Evolutionary conservation across 1,140 invertebrate genomes (phyloP), one percentile per base, ranked within the genome.

Genomic region (Diuraphis noxia): DNA sequence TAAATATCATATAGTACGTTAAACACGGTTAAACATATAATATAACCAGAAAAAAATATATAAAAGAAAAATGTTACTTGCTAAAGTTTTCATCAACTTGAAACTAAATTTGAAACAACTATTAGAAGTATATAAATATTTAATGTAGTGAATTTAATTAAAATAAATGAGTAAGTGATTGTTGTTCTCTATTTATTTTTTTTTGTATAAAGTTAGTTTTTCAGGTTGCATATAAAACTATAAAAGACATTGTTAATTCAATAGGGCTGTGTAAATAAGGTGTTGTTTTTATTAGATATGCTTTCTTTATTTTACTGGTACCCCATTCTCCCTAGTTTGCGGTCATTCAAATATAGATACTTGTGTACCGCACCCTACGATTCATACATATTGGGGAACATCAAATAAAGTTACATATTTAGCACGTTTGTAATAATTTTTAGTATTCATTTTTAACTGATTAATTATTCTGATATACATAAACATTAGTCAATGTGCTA

Each of bases 71-170:
- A 56, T 56, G 52, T 34, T n/a, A 72, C 56, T 72, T n/a, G 56
- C 4, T 72, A 72, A 72, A 72, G 56, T 72, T 72, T 72, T n/a
- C 13, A 13, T 13, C n/a, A 72, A 72, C 56, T 72, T 72, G 30
- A 72, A 82, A 41, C 19, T 85, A n/a, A 19, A 49, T 85, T 85
- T 23, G 7, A 36, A 49, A 34, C 30, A 46, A 85, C 41, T 85
- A 85, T 49, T 85, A 40, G 23, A 81, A 81, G 23, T 81, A 38
- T 81, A 81, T 79, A 79, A 36, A 23, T 81, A 85, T 85, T 85
- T 41, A 84, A n/a, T 41, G 82, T 84, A 41, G 82, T 41, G 40
- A 43, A n/a, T 43, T 84, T 84, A 41, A 84, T 43, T 84, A 84
- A n/a, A 84, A 43, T 84, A 43, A 81, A 84, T 84, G 13, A 41